Conservation (phyloP, 1,140 invertebrate species). For the Stratiolaelaps scimitus region DNA sequence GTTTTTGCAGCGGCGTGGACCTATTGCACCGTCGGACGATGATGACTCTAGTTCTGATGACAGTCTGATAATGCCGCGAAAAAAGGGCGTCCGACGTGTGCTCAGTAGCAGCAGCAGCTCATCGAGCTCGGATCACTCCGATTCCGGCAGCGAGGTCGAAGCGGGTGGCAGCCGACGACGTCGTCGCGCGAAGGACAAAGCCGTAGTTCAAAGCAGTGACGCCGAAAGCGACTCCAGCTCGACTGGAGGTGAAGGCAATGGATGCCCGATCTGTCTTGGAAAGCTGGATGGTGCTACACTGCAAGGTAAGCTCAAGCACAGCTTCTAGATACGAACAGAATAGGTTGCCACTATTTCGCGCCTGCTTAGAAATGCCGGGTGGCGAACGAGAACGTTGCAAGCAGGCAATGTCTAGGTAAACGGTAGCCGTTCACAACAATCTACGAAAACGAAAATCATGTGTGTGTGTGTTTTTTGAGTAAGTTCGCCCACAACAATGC, state of each 20-base stretch:
- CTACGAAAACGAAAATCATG: background rate
- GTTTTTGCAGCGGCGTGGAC: background rate
- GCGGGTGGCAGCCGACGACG: background rate
- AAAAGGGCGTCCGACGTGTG: background rate
- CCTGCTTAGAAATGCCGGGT: too few species aligned
- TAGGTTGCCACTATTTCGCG: too few species aligned
- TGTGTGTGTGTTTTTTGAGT: too few species aligned
- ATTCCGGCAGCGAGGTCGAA: conserved; percentile 3
- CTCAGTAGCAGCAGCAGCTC: background rate
- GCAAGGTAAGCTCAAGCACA: background rate
- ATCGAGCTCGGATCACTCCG: background rate
- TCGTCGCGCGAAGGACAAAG: background rate
- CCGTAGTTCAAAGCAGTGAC: conserved; percentile 7
- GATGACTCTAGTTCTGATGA: conserved; percentile 42
- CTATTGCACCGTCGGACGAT: conserved; percentile 76
- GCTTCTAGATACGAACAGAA: too few species aligned
- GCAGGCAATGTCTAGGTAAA: background rate
- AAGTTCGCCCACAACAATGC: too few species aligned
- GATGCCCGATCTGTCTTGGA: conserved; percentile 13
- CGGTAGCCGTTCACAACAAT: background rate
- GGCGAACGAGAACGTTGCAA: background rate
- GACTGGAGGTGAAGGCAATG: background rate
- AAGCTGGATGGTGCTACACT: background rate
- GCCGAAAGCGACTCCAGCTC: conserved; percentile 21
- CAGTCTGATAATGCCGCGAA: conserved; percentile 19